Evolutionary conservation across 2,113 vertebrate species (phyloP), one percentile per base, ranked within the genome.

Genomic region (Uropsilus gracilis): DNA sequence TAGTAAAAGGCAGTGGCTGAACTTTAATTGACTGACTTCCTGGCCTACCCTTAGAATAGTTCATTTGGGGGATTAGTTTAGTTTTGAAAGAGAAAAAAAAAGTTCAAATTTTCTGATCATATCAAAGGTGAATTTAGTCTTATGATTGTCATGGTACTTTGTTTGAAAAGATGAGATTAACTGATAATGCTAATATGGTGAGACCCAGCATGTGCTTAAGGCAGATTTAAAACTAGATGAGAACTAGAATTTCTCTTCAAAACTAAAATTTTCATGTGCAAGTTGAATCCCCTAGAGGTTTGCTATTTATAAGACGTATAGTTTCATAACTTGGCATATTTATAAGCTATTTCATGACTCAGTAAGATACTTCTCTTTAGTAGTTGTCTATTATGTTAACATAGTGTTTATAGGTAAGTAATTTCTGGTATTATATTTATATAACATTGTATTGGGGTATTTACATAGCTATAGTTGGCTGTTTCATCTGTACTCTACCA

Each of bases 301-400:
- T 80, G 78, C 37, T 90, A 6, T 37, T 66, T 72, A 17, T 83
- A 90, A 90, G n/a, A 66, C 82, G 66, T 26, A 37, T 68, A 28
- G 20, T 78, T 80, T 87, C 83, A 63, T 95, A 87, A 91, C 87
- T 94, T 66, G n/a, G n/a, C n/a, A n/a, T n/a, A n/a, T n/a, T n/a
- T n/a, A n/a, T n/a, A n/a, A n/a, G n/a, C n/a, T n/a, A n/a, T n/a
- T n/a, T n/a, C n/a, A n/a, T n/a, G 63, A 89, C 28, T 77, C 68
- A 39, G 48, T 76, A 78, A 91, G 71, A 95, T 77, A 50, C 5
- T n/a, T n/a, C n/a, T 89, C 14, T 53, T 57, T 86, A 89, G 46
- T 89, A 30, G 34, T 61, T 37, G 13, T 66, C 20, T 69, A 57
- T n/a, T 86, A 5, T 91, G 34, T 88, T 69, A 94, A 26, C 8